Conservation (phyloP, 2,888 invertebrate genomes). For the Ectropis crepuscularia region DNA sequence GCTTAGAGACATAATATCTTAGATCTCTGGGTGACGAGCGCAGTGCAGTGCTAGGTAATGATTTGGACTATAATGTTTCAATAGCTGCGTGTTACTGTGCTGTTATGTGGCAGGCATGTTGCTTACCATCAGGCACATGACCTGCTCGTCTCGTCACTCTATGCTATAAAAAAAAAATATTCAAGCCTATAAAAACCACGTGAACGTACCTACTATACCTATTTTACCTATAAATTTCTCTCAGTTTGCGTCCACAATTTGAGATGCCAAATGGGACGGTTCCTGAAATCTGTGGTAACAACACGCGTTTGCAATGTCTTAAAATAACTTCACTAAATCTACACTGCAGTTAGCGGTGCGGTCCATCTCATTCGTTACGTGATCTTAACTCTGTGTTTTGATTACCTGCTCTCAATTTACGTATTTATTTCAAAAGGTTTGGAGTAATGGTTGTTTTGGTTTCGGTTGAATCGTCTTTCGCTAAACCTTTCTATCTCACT, state of each 20-base stretch:
- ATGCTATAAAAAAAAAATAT: too few relatives aligned
- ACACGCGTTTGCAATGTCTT: conserved; percentile 59
- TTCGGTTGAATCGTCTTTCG: too few relatives aligned
- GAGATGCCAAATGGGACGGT: conserved; percentile 63
- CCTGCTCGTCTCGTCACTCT: too few relatives aligned
- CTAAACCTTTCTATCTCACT: too few relatives aligned
- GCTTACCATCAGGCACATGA: too few relatives aligned
- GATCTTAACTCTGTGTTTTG: conserved; percentile 35
- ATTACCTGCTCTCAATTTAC: conserved; percentile 14
- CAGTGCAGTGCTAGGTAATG: too few relatives aligned
- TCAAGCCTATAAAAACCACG: not conserved
- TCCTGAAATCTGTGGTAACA: conserved; percentile 70
- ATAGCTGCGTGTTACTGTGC: too few relatives aligned
- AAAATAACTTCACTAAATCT: conserved; percentile 68
- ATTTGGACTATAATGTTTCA: too few relatives aligned
- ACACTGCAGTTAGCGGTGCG: conserved; percentile 54
- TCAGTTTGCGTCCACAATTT: conserved; percentile 15
- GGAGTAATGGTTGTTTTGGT: not conserved
- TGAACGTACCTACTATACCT: conserved; percentile 3
- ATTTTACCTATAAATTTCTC: not conserved
- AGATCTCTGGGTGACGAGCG: too few relatives aligned
- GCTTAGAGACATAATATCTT: too few relatives aligned
- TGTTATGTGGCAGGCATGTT: too few relatives aligned
- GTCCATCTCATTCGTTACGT: conserved; percentile 47
- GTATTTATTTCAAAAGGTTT: not conserved